These are phyloP conservation scores for Anguilla anguilla DNA, from an alignment of 2,797 vertebrate species.

Conservation along the genomic window DNA sequence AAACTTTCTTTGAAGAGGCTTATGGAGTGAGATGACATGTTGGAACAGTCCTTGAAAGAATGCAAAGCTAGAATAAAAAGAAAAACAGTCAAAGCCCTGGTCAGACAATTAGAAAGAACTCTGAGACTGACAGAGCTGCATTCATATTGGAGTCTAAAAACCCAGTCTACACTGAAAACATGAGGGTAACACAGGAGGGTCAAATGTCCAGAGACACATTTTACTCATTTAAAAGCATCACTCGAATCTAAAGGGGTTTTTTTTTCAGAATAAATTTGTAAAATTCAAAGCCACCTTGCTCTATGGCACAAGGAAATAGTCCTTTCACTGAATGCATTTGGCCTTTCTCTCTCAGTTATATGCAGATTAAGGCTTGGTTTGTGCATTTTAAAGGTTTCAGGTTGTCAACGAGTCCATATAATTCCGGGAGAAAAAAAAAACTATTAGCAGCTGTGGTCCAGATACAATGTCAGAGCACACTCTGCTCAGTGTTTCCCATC, in stretches of 20 bases:
- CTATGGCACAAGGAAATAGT: neutral
- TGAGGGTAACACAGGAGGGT: neutral
- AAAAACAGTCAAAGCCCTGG: neutral
- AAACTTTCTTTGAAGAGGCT: constrained; percentile 9
- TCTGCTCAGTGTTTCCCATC: neutral
- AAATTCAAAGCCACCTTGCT: neutral
- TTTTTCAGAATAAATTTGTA: neutral
- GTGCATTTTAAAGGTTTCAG: neutral
- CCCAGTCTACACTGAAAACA: neutral
- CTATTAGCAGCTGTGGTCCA: neutral
- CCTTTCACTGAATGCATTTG: neutral
- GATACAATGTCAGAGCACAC: neutral
- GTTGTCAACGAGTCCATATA: neutral
- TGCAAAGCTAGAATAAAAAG: constrained; percentile 9
- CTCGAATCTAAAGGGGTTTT: neutral
- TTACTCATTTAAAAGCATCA: neutral
- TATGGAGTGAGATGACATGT: constrained; percentile 7
- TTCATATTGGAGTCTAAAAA: neutral
- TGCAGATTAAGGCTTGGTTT: neutral
- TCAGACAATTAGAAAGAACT: constrained; percentile 1
- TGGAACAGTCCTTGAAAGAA: constrained; percentile 6
- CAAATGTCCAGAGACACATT: constrained; percentile 2
- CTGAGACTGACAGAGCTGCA: neutral
- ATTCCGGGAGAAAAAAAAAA: neutral
- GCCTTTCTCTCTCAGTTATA: neutral